A percentile compares a stretch with the other conserved stretches of the same genome.
Conservation (phyloP, 2,113 vertebrate genomes). For the Chamaetylas fuelleborni region DNA sequence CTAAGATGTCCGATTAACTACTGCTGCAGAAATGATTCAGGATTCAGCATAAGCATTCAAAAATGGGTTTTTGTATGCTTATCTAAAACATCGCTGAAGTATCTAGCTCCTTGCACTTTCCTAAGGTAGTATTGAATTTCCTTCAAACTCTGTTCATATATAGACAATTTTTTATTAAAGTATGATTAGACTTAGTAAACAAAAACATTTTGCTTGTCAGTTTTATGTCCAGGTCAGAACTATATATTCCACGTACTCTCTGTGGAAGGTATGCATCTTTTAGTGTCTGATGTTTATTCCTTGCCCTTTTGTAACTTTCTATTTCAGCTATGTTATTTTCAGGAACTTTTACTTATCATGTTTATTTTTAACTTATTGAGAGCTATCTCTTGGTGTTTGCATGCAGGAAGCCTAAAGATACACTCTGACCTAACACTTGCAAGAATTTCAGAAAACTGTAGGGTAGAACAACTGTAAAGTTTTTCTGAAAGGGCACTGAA, state of each 20-base stretch:
- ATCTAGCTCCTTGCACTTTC: not conserved
- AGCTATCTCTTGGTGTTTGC: not conserved
- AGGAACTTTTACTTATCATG: not conserved
- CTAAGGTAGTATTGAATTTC: not conserved
- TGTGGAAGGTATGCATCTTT: not conserved
- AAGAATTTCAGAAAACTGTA: not conserved
- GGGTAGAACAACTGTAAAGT: not conserved
- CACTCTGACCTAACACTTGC: not conserved
- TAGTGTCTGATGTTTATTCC: not conserved
- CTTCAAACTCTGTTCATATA: not conserved
- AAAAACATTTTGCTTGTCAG: not conserved
- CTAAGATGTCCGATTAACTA: constrained; percentile 20
- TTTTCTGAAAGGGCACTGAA: not conserved
- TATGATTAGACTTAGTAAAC: not conserved
- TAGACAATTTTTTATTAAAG: not conserved
- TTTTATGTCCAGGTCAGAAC: not conserved
- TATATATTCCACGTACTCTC: not conserved
- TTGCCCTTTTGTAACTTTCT: not conserved
- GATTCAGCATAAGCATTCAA: not conserved
- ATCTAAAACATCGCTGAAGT: not conserved
- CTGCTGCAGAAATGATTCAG: not conserved
- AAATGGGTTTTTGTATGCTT: not conserved
- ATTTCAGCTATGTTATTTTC: not conserved
- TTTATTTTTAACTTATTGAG: not conserved
- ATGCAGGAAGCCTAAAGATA: not conserved